Conservation (phyloP, 2,888 invertebrate species). For the Meghimatium bilineatum region DNA sequence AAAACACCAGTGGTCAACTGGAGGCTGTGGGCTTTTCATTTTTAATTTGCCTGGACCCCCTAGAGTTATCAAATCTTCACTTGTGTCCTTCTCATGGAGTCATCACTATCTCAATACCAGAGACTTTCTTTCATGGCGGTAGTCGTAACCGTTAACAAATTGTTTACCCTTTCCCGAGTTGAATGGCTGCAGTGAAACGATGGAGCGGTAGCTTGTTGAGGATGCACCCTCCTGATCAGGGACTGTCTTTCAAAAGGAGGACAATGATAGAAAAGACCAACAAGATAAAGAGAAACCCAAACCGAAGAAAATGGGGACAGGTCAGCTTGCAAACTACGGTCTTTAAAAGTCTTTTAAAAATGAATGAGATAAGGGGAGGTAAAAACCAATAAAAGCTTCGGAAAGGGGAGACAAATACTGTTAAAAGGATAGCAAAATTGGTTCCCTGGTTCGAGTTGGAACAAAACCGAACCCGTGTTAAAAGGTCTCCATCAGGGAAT, state of each 20-base stretch:
- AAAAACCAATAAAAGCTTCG: constrained; percentile 28
- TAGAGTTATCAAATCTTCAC: not conserved
- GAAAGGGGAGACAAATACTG: constrained; percentile 38
- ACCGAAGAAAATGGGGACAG: not conserved
- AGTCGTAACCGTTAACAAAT: constrained; percentile 33
- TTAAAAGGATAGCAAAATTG: constrained; percentile 38
- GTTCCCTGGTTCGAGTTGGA: not conserved
- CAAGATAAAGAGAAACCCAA: constrained; percentile 21
- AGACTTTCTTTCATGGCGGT: constrained; percentile 1
- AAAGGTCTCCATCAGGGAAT: constrained; percentile 17
- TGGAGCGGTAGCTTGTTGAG: constrained; percentile 24
- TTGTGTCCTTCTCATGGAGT: not conserved
- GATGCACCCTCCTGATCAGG: constrained; percentile 11
- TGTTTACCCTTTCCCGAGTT: constrained; percentile 9
- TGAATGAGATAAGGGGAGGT: constrained; percentile 17
- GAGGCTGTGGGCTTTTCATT: too few species aligned
- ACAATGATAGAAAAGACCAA: constrained; percentile 19
- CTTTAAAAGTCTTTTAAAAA: not conserved
- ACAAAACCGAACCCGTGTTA: constrained; percentile 24
- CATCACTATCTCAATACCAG: not conserved
- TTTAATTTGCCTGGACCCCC: too few species aligned
- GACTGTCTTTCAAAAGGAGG: not conserved
- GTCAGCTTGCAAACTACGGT: constrained; percentile 23
- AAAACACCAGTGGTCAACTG: too few species aligned
- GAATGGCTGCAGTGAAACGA: constrained; percentile 34